These are phyloP conservation scores for Alcedo quadribrachys DNA, from an alignment of 2,797 vertebrate species.

Conservation along the genomic window DNA sequence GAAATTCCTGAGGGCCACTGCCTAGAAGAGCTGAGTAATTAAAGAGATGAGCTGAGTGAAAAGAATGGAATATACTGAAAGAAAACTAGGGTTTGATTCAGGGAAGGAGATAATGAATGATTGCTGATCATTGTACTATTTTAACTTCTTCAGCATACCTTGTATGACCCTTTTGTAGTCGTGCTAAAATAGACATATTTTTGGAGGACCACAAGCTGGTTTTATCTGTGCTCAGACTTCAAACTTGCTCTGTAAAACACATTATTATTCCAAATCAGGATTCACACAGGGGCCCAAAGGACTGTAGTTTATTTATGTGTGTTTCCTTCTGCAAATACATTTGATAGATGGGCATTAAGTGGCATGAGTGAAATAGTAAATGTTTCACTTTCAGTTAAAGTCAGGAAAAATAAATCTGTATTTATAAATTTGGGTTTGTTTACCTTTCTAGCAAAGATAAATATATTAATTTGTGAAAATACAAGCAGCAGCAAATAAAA, in stretches of 20 bases:
- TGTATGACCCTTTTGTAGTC: not conserved
- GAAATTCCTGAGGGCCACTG: not conserved
- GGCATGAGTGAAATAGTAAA: not conserved
- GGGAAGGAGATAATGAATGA: not conserved
- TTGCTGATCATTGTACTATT: not conserved
- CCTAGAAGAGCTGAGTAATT: not conserved
- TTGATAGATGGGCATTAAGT: slow-evolving; percentile 3
- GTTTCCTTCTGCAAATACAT: slow-evolving; percentile 1
- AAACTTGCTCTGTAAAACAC: not conserved
- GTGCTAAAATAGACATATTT: not conserved
- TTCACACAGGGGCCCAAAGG: not conserved
- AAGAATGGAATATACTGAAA: not conserved
- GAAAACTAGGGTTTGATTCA: not conserved
- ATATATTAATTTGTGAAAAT: slow-evolving; percentile 35
- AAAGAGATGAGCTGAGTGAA: not conserved
- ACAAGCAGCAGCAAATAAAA: slow-evolving; percentile 36
- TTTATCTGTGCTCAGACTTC: not conserved
- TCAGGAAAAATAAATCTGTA: not conserved
- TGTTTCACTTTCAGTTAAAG: not conserved
- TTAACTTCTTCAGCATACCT: not conserved
- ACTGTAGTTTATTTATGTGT: not conserved
- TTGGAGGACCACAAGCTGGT: not conserved
- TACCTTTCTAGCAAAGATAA: not conserved
- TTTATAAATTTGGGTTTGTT: not conserved
- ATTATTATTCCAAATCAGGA: not conserved